These are phyloP conservation scores for Nesometra sesokonis DNA, from an alignment of 35 echinoderm and acorn worm genomes.

Conservation along the genomic window DNA sequence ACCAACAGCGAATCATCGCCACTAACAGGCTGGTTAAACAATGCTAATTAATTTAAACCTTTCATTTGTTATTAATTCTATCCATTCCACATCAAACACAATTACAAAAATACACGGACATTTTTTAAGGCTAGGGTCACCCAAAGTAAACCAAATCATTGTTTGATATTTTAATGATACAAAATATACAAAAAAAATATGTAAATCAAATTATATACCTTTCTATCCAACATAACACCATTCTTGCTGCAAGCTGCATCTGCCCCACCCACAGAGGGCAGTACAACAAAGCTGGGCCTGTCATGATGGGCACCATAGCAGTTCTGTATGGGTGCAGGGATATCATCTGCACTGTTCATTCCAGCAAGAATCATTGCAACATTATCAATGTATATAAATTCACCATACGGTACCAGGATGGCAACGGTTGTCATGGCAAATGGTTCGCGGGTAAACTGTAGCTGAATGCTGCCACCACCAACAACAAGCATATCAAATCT, in stretches of 20 bases:
- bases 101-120: too few relatives aligned
- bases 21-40: too few relatives aligned
- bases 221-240: neutral
- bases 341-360: neutral
- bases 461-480: constrained; percentile 54
- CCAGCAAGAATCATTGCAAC: constrained; percentile 13
- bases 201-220: neutral
- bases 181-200: too few relatives aligned
- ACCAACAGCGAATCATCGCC: too few relatives aligned
- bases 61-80: too few relatives aligned
- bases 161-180: too few relatives aligned
- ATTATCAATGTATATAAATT: constrained; percentile 54
- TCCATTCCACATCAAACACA: too few relatives aligned
- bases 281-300: constrained; percentile 23
- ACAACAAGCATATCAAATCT: constrained; percentile 86
- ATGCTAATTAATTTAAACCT: too few relatives aligned
- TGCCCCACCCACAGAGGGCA: neutral
- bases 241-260: neutral
- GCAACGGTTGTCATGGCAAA: constrained; percentile 17
- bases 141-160: too few relatives aligned
- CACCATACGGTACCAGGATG: constrained; percentile 51
- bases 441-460: constrained; percentile 48
- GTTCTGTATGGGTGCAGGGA: neutral
- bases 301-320: constrained; percentile 30
- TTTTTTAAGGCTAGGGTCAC: too few relatives aligned